Conservation (phyloP, 2,113 vertebrate genomes). For the Nothobranchius kuhntae region DNA sequence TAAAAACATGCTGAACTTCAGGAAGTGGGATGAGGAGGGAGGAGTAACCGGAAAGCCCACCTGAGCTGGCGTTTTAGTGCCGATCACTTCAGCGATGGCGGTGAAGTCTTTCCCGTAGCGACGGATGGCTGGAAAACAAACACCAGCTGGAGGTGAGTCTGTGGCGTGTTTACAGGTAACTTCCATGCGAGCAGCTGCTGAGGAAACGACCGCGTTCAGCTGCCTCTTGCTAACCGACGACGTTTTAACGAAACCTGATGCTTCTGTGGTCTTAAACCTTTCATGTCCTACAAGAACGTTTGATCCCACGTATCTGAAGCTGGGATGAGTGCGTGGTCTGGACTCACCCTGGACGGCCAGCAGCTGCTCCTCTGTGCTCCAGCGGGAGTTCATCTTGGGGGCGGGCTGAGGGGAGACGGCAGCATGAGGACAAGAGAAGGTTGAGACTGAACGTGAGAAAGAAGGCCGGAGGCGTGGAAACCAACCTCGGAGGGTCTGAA, state of each 20-base stretch:
- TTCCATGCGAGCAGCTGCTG: neutral
- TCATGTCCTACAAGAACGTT: no score
- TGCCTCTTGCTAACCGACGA: no score
- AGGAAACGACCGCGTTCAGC: neutral
- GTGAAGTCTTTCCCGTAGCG: slow-evolving; percentile 88
- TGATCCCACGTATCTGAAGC: no score
- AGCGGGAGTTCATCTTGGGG: slow-evolving; percentile 88
- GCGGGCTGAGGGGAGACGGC: slow-evolving; percentile 69
- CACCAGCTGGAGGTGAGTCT: no score
- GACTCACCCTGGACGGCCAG: slow-evolving; percentile 75
- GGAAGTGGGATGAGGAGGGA: slow-evolving; percentile 3
- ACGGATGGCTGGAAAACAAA: slow-evolving; percentile 81
- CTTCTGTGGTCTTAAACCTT: no score
- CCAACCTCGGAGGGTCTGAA: slow-evolving; percentile 83
- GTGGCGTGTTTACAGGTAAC: neutral
- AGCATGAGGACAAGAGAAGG: slow-evolving; percentile 11
- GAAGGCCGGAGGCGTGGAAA: neutral
- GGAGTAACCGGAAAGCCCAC: slow-evolving; percentile 68
- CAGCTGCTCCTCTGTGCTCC: slow-evolving; percentile 86
- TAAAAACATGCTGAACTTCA: no score
- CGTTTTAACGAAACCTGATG: no score
- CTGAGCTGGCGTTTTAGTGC: slow-evolving; percentile 88
- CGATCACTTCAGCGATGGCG: slow-evolving; percentile 89
- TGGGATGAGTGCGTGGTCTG: slow-evolving; percentile 5
- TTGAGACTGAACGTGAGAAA: neutral